Percentiles rank a stretch among this genome's conserved stretches.
Evolutionary conservation across 2,888 invertebrate species (phyloP).

Genomic region (Orthosia gothica): DNA sequence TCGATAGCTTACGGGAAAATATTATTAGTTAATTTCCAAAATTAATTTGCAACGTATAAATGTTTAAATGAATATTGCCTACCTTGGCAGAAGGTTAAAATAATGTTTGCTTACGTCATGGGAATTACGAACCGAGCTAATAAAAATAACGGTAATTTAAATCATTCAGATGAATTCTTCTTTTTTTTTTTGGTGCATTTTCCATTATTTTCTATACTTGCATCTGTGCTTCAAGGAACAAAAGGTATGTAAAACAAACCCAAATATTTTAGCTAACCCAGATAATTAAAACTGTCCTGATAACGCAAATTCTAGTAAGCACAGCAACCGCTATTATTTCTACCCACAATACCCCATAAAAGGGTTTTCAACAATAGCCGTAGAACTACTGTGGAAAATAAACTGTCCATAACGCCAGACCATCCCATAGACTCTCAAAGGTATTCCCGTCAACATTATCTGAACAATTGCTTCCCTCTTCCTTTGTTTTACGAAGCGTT

Average conservation of each 20-base stretch:
- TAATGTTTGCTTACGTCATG: no score
- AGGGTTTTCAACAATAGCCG: conserved; percentile 27
- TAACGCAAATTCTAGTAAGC: conserved; percentile 28
- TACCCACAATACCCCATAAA: neutral
- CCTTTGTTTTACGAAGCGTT: conserved; percentile 29
- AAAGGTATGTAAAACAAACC: neutral
- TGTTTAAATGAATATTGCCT: no score
- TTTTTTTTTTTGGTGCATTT: no score
- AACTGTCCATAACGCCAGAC: conserved; percentile 26
- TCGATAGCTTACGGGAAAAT: neutral
- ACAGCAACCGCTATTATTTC: conserved; percentile 3
- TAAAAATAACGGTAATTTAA: no score
- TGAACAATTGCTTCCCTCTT: conserved; percentile 25
- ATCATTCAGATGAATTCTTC: no score
- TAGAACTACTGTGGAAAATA: conserved; percentile 21
- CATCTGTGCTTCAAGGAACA: neutral
- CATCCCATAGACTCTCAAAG: conserved; percentile 19
- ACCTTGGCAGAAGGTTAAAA: no score
- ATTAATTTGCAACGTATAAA: neutral
- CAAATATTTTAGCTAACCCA: neutral
- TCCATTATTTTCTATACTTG: neutral
- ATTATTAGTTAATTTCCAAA: neutral
- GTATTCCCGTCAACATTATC: conserved; percentile 39
- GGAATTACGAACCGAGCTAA: no score
- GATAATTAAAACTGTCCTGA: conserved; percentile 8